Conservation (phyloP, 1,140 invertebrate species). For the Artemia franciscana region DNA sequence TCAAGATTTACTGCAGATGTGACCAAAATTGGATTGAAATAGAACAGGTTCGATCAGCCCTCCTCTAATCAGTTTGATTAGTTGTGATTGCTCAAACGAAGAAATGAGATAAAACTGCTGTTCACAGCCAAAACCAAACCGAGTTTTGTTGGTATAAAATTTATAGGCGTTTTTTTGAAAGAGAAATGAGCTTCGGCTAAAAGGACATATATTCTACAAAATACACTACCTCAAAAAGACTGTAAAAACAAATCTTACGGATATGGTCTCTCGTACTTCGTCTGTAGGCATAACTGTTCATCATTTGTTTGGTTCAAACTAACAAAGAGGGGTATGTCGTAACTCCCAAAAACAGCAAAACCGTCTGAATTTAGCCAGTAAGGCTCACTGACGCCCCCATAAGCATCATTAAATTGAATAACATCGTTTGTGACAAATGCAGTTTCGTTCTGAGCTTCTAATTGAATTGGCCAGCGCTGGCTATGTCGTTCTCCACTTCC, state of each 20-base stretch:
- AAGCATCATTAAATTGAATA: slow-evolving; percentile 25
- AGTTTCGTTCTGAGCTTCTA: slow-evolving; percentile 12
- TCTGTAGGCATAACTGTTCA: slow-evolving; percentile 32
- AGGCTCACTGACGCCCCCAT: slow-evolving; percentile 39
- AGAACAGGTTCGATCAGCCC: too few relatives aligned
- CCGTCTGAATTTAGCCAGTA: slow-evolving; percentile 51
- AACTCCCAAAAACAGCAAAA: slow-evolving; percentile 32
- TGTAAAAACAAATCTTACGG: too few relatives aligned
- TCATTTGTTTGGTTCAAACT: slow-evolving; percentile 37
- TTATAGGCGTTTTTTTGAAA: neutral
- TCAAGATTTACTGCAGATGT: too few relatives aligned
- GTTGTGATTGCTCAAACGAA: too few relatives aligned
- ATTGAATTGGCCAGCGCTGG: slow-evolving; percentile 24
- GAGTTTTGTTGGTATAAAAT: slow-evolving; percentile 6
- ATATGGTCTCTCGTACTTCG: slow-evolving; percentile 16
- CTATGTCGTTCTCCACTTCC: slow-evolving; percentile 20
- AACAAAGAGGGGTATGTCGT: slow-evolving; percentile 38
- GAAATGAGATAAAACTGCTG: too few relatives aligned
- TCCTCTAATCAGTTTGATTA: too few relatives aligned
- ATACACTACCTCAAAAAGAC: neutral
- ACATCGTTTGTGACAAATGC: slow-evolving; percentile 10
- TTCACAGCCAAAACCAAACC: slow-evolving; percentile 12
- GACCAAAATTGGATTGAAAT: too few relatives aligned
- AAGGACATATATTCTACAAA: neutral
- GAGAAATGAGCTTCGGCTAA: slow-evolving; percentile 3